Conservation (phyloP, 2,113 vertebrate genomes). For the Cavia aperea region DNA sequence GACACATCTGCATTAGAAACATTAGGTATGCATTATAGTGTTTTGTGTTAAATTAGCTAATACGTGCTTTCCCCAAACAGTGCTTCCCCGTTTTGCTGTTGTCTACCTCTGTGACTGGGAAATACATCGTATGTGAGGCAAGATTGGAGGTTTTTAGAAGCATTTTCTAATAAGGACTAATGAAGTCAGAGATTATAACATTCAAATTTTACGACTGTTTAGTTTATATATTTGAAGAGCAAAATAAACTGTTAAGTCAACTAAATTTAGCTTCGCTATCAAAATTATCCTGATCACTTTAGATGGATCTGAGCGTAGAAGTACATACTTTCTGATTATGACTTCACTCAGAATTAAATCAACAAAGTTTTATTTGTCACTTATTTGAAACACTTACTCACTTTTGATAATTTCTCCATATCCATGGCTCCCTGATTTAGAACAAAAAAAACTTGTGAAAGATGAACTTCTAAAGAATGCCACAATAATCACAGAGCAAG, state of each 20-base stretch:
- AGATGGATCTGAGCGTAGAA: conserved; percentile 12
- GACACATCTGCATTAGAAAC: conserved; percentile 88
- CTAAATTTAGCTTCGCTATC: not conserved
- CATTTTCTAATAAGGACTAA: conserved; percentile 40
- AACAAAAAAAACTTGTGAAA: not conserved
- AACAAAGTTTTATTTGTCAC: conserved; percentile 12
- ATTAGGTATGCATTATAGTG: conserved; percentile 84
- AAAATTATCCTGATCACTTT: conserved; percentile 46
- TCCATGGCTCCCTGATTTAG: not conserved
- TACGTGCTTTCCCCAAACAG: conserved; percentile 79
- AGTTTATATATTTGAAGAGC: conserved; percentile 13
- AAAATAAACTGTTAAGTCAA: conserved; percentile 1
- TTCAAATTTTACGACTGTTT: conserved; percentile 36
- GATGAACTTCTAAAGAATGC: not conserved
- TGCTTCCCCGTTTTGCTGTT: conserved; percentile 79
- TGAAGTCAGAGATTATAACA: conserved; percentile 18
- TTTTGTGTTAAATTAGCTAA: conserved; percentile 84
- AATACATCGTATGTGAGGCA: conserved; percentile 63
- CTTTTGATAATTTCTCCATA: conserved; percentile 45
- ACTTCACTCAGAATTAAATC: conserved; percentile 46
- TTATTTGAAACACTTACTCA: conserved; percentile 42
- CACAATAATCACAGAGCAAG: conserved; percentile 31
- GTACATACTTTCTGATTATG: conserved; percentile 17
- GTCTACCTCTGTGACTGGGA: conserved; percentile 78
- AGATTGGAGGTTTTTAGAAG: conserved; percentile 50